A percentile compares a stretch with the other conserved stretches of the same genome.
These are phyloP conservation scores for Psittacula echo DNA, from an alignment of 2,797 vertebrate genomes.

Conservation along the genomic window DNA sequence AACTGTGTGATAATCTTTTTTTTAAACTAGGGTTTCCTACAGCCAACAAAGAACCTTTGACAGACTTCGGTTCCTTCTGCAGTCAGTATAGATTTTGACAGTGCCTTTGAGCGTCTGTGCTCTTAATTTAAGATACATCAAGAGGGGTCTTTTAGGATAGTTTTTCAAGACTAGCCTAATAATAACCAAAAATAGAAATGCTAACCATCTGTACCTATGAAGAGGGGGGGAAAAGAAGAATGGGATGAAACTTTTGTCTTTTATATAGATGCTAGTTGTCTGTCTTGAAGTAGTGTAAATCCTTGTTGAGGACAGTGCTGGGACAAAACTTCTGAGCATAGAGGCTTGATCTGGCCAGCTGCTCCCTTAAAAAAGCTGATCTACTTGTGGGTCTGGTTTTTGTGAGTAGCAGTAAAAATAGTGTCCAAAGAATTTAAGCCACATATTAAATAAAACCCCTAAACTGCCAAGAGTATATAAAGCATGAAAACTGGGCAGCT, in stretches of 20 bases:
- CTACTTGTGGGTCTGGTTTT: neutral
- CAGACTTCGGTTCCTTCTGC: neutral
- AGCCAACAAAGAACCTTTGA: neutral
- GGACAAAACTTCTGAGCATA: neutral
- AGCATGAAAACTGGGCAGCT: neutral
- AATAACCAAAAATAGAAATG: neutral
- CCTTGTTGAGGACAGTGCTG: accelerated
- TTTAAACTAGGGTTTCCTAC: neutral
- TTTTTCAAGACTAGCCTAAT: neutral
- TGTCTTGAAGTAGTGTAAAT: neutral
- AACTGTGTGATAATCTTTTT: neutral
- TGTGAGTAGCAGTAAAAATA: neutral
- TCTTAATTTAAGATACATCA: neutral
- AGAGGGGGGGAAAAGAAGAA: neutral
- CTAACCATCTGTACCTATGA: neutral
- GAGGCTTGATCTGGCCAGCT: neutral
- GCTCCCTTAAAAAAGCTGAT: neutral
- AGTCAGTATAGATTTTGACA: neutral
- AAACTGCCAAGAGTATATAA: neutral
- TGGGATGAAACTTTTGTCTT: neutral
- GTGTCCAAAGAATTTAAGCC: neutral
- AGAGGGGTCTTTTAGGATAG: neutral
- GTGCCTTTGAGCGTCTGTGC: neutral
- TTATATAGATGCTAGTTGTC: neutral
- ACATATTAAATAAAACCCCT: neutral